Base-by-base conservation (phyloP, 2,113 vertebrate genomes). In the Dasyprocta punctata region DNA sequence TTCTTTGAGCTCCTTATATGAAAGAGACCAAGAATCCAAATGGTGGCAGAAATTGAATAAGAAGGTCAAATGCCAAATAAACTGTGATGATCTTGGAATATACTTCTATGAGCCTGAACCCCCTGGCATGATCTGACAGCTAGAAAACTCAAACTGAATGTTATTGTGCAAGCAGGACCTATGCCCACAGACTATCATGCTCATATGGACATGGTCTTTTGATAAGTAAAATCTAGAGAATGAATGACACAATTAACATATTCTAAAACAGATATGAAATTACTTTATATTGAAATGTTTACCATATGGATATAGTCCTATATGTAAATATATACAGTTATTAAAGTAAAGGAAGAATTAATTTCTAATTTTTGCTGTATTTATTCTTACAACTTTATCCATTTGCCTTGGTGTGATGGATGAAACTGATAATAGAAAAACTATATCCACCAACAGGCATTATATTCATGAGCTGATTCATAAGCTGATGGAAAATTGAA, bases 401-500 rank as follows among this genome's bases (percentile, higher is more conserved):
- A 61, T 71, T 94, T 91, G 75, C 38, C 85, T 86, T 85, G 56
- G 71, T 69, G 24, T 96, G 84, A 96, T 95, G 85, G 92, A 95
- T 60, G 52, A 95, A 83, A 77, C 61, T 85, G 58, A 90, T 90
- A 90, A 96, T 60, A 41, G 56, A 80, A 96, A 85, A 95, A 95
- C 85, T 95, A 83, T 83, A 75, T 56, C 56, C 28, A 90, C 56
- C 56, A 90, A 30, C 20, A 94, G 82, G 41, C 47, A 89, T 92
- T 92, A 65, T n/a, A 69, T 77, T 92, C 82, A 93, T 54, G 38
- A 92, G 28, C 80, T 78, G 81, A 88, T 77, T 92, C 82, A 93
- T 54, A 36, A 92, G 28, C 80, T 78, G 81, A 88, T n/a, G 52
- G 54, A 96, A 97, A 96, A 96, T 78, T 91, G 41, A 96, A 81